phyloP scores from a whole-genome alignment of 1,140 invertebrate genomes.

The Hyles euphorbiae region DNA sequence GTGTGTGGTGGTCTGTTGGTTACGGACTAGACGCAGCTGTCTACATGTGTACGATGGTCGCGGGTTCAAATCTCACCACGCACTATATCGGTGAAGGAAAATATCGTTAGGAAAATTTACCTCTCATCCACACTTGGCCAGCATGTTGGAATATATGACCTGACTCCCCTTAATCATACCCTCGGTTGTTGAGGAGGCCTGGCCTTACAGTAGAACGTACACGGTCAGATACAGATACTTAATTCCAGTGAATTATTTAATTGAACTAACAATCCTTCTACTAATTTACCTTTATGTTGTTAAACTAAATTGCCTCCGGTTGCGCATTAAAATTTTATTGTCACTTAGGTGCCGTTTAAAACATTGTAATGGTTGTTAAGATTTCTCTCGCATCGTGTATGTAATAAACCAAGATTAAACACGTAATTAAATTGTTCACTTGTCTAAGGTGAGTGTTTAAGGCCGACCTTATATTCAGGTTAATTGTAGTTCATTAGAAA shows the following conservation, averaged over 20 bases:
- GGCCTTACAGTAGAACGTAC: no score
- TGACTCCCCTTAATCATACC: no score
- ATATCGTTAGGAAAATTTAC: no score
- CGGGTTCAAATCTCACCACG: no score
- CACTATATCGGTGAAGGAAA: no score
- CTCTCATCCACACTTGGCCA: no score
- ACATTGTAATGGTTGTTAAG: constrained; percentile 7
- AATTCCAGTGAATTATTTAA: constrained; percentile 2
- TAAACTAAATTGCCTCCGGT: constrained; percentile 14
- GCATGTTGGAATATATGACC: no score
- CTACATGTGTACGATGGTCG: no score
- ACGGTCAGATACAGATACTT: background rate
- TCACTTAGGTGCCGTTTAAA: constrained; percentile 8
- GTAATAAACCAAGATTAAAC: constrained; percentile 1
- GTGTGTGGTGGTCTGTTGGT: no score
- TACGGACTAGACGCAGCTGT: no score
- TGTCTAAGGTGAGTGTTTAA: background rate
- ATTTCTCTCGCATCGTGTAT: constrained; percentile 2
- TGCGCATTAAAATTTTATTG: constrained; percentile 18
- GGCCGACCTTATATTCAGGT: background rate
- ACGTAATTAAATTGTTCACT: background rate
- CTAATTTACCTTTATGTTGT: constrained; percentile 15
- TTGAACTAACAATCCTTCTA: constrained; percentile 6
- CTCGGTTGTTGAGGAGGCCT: no score
- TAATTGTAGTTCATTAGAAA: no score